Evolutionary conservation across 2,888 invertebrate species (phyloP).

Genomic region (Acrobasis repandana): DNA sequence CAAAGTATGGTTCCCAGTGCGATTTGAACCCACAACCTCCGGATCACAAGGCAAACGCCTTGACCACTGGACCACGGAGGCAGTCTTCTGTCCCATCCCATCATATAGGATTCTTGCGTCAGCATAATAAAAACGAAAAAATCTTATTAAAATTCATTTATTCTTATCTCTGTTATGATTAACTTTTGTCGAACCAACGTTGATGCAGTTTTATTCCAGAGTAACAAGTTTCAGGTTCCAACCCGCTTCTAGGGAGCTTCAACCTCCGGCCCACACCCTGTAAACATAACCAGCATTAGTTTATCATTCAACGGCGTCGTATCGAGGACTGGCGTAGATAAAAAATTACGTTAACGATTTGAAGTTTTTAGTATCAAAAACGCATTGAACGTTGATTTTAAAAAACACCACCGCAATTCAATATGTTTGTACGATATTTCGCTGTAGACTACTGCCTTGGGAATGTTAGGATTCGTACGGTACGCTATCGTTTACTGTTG

Average conservation of each 20-base stretch:
- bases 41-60: no score
- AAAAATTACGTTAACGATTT: slow-evolving; percentile 15
- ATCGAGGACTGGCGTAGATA: background rate
- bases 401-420: slow-evolving; percentile 1
- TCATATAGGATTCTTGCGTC: no score
- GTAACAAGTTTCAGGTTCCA: background rate
- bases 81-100: no score
- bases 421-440: background rate
- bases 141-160: background rate
- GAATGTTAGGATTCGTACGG: background rate
- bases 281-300: slow-evolving; percentile 35
- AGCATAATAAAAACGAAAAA: no score
- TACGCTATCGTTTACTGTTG: no score
- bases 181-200: background rate
- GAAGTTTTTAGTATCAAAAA: background rate
- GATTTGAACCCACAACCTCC: no score
- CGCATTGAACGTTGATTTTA: background rate
- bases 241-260: slow-evolving; percentile 28
- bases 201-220: background rate
- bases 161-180: background rate
- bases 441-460: background rate
- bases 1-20: no score
- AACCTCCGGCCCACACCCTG: slow-evolving; percentile 45
- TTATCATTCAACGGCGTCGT: background rate
- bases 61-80: no score